A percentile compares a stretch with the other conserved stretches of the same genome.
phyloP scores from a whole-genome alignment of 1,140 invertebrate genomes.

The Samia ricini region DNA sequence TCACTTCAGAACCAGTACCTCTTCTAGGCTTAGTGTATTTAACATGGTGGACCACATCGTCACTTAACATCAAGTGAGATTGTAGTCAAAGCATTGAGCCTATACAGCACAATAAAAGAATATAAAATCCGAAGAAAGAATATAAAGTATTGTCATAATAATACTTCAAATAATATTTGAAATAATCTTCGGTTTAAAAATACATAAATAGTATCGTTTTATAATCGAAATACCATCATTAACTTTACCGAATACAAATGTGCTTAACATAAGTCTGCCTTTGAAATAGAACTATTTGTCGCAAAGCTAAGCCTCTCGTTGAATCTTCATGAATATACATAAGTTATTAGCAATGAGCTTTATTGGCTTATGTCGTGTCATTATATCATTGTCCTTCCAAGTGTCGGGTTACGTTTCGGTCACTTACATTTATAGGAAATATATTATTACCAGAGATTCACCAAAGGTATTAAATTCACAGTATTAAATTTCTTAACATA shows the following conservation, averaged over 20 bases:
- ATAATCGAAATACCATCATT: conserved; percentile 6
- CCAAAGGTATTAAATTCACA: too few species aligned
- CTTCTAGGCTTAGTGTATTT: too few species aligned
- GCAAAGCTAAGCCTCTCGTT: conserved; percentile 20
- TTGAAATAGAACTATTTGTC: conserved; percentile 33
- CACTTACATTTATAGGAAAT: not conserved
- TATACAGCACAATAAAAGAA: too few species aligned
- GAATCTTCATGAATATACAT: conserved; percentile 24
- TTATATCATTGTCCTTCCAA: conserved; percentile 25
- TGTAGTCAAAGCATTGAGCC: too few species aligned
- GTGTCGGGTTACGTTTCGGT: not conserved
- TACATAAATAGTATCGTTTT: conserved; percentile 9
- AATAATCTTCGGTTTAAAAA: not conserved
- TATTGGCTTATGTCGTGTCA: conserved; percentile 22
- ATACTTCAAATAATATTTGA: not conserved
- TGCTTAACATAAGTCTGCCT: conserved; percentile 25
- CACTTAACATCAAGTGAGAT: too few species aligned
- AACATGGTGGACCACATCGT: too few species aligned
- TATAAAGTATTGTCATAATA: not conserved
- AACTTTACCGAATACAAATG: conserved; percentile 9
- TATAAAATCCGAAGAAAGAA: too few species aligned
- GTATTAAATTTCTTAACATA: too few species aligned
- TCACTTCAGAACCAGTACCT: too few species aligned
- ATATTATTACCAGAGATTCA: not conserved
- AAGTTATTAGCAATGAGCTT: conserved; percentile 22